Conservation (phyloP, 2,888 invertebrate species). For the Parnassius mnemosyne region DNA sequence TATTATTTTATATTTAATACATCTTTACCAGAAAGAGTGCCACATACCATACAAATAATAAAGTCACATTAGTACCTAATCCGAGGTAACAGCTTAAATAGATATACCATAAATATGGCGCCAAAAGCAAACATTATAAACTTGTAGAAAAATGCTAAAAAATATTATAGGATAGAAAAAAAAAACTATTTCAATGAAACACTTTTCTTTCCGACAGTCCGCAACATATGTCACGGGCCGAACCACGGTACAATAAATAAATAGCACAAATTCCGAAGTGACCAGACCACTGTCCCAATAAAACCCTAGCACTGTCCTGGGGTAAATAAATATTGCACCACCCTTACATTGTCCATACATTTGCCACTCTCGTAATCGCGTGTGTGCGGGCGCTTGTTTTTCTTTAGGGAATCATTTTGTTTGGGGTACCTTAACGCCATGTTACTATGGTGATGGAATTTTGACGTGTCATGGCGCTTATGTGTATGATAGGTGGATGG, state of each 20-base stretch:
- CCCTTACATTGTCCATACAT: conserved; percentile 39
- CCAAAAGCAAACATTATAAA: too few species aligned
- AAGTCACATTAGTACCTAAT: too few species aligned
- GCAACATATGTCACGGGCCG: conserved; percentile 66
- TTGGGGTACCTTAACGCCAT: conserved; percentile 15
- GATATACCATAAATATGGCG: too few species aligned
- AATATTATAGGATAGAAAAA: too few species aligned
- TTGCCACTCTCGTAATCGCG: conserved; percentile 28
- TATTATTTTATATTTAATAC: too few species aligned
- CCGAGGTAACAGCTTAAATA: too few species aligned
- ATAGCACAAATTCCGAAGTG: conserved; percentile 78
- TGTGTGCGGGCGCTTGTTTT: conserved; percentile 21
- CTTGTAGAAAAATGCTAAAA: too few species aligned
- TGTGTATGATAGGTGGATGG: not conserved
- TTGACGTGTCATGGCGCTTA: not conserved
- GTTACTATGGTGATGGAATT: conserved; percentile 1
- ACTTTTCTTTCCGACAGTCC: conserved; percentile 46
- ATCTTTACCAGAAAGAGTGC: too few species aligned
- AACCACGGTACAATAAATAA: conserved; percentile 74
- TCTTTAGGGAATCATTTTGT: conserved; percentile 25
- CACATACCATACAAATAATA: too few species aligned
- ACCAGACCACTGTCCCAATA: conserved; percentile 72
- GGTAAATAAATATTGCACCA: conserved; percentile 63
- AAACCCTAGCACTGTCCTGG: conserved; percentile 61
- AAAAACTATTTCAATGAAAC: conserved; percentile 24